These are phyloP conservation scores for Cabera pusaria DNA, from an alignment of 2,888 invertebrate species.

Conservation along the genomic window DNA sequence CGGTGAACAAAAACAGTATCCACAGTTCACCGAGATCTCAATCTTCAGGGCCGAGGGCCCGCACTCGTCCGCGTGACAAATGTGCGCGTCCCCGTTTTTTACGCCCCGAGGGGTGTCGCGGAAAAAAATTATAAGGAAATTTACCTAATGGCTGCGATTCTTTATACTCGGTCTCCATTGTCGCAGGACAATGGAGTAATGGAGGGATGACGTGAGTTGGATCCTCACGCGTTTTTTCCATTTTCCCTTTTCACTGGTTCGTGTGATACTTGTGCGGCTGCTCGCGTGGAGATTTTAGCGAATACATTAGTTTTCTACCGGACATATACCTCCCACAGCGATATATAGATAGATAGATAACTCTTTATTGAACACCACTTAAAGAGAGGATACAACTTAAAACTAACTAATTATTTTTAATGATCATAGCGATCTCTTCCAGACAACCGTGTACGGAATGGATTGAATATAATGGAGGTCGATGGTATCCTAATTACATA, in stretches of 20 bases:
- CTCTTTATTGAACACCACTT: no score
- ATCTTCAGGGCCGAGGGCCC: constrained; percentile 35
- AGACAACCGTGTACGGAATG: no score
- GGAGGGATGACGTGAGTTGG: constrained; percentile 80
- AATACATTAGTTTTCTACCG: no score
- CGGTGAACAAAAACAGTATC: constrained; percentile 54
- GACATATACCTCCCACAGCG: no score
- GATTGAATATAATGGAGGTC: no score
- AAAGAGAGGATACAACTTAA: no score
- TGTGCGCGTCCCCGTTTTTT: constrained; percentile 68
- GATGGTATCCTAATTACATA: no score
- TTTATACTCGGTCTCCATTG: constrained; percentile 78
- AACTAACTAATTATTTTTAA: no score
- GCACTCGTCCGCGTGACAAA: constrained; percentile 63
- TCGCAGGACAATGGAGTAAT: constrained; percentile 79
- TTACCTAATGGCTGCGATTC: constrained; percentile 82
- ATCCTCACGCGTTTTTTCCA: constrained; percentile 52
- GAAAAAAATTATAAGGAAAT: constrained; percentile 82
- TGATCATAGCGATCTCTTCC: no score
- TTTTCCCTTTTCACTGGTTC: constrained; percentile 53
- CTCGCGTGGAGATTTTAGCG: constrained; percentile 36
- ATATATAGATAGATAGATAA: no score
- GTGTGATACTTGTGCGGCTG: constrained; percentile 34
- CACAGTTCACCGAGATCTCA: constrained; percentile 67
- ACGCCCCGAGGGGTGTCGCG: constrained; percentile 72